phyloP scores from a whole-genome alignment of 2,113 vertebrate species.

The Lepus europaeus region DNA sequence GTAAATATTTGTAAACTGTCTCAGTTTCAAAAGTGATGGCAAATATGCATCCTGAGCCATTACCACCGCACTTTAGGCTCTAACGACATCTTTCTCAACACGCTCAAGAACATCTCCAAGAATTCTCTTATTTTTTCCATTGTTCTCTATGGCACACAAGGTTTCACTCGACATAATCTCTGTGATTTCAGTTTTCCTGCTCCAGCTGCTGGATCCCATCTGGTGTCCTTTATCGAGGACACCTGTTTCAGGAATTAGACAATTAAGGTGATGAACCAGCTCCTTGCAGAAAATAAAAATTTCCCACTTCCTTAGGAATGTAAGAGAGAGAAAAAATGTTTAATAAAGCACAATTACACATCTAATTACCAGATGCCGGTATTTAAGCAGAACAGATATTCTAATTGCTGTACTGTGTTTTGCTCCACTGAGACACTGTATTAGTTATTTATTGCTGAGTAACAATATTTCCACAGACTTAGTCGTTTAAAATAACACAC shows the following conservation, averaged over 20 bases:
- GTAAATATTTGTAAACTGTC: conserved; percentile 30
- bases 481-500: conserved; percentile 40
- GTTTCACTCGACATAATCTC: conserved; percentile 35
- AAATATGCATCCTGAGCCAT: not conserved
- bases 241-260: conserved; percentile 74
- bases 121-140: conserved; percentile 40
- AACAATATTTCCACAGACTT: conserved; percentile 61
- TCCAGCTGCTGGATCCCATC: conserved; percentile 70
- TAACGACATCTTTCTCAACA: not conserved
- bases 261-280: conserved; percentile 75
- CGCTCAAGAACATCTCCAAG: conserved; percentile 20
- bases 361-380: conserved; percentile 78
- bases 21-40: not conserved
- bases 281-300: conserved; percentile 77
- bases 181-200: conserved; percentile 41
- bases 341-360: conserved; percentile 76
- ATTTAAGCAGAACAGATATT: conserved; percentile 60
- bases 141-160: conserved; percentile 56
- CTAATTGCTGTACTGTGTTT: conserved; percentile 55
- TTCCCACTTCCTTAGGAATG: conserved; percentile 67
- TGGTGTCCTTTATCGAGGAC: conserved; percentile 69
- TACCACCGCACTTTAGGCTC: not conserved
- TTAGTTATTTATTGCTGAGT: conserved; percentile 69
- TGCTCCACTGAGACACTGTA: conserved; percentile 63
- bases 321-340: conserved; percentile 59